Evolutionary conservation across 2,113 vertebrate species (phyloP).

Genomic region (Ancistrus triradiatus): DNA sequence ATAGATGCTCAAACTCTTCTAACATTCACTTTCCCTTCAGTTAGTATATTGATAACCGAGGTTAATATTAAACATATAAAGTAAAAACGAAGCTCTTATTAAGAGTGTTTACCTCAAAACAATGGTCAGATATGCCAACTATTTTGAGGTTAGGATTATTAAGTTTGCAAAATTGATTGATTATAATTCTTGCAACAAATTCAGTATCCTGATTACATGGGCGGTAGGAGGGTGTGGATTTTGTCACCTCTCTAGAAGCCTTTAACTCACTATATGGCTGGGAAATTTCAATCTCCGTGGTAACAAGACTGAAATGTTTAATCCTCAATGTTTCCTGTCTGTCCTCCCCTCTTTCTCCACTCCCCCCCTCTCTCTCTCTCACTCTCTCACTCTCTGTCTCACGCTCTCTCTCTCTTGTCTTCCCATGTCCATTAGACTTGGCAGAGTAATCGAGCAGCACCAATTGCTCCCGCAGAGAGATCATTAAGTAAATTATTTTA

Average conservation of each 20-base stretch:
- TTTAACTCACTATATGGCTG: constrained; percentile 45
- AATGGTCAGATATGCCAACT: not conserved
- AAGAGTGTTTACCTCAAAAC: too few relatives aligned
- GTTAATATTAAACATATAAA: too few relatives aligned
- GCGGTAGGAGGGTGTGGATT: constrained; percentile 1
- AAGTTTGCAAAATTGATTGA: not conserved
- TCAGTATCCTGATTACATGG: constrained; percentile 1
- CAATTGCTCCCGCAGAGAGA: constrained; percentile 98
- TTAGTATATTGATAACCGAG: too few relatives aligned
- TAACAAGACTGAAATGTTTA: constrained; percentile 57
- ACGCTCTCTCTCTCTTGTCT: constrained; percentile 72
- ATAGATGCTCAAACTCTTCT: too few relatives aligned
- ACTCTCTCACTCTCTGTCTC: constrained; percentile 34
- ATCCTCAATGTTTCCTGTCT: constrained; percentile 40
- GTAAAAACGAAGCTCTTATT: too few relatives aligned
- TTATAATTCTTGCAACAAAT: not conserved
- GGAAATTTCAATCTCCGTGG: constrained; percentile 54
- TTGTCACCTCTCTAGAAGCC: not conserved
- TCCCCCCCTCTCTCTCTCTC: constrained; percentile 5
- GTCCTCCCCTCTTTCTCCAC: constrained; percentile 26
- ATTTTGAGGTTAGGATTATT: not conserved
- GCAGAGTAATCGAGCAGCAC: constrained; percentile 94
- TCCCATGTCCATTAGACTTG: constrained; percentile 97
- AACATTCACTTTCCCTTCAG: too few relatives aligned
- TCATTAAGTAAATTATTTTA: constrained; percentile 99